Base-by-base conservation (phyloP, 37 sponge, comb jelly and placozoan species). In the Mnemiopsis leidyi region DNA sequence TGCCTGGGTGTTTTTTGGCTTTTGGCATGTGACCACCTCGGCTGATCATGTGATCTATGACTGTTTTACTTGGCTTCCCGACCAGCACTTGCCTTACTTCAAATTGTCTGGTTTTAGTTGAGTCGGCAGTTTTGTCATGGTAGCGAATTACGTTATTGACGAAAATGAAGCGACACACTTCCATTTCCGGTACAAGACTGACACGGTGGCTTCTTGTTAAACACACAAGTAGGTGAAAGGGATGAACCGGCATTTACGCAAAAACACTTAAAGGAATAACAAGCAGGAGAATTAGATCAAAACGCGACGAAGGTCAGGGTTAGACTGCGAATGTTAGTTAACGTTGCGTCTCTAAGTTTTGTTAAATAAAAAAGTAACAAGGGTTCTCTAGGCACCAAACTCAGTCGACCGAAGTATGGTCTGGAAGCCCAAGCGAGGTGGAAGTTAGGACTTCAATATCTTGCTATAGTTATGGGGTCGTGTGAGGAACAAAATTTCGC, bases 21-120 rank as follows among this genome's bases (percentile, higher is more conserved):
- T 77, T 77, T 32, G 61, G 13, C 61, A 48, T 48, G 61, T 48
- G 61, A 48, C 61, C 61, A 18, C 61, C 13, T 48, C 61, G 61
- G 32, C 21, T 16, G 20, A 32, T 77, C 79, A 77, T 34, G 79
- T 77, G 79, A 77, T 16, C 79, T 20, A 28, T 77, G 79, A 32
- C 36, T 32, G 79, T 34, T 77, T 77, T 77, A 26, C 79, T 77
- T 77, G 79, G 79, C 79, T 77, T 77, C 79, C 79, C 32, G 16
- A 26, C 26, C 35, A 31, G 79, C 79, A 77, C 79, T 77, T 77
- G 79, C 79, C 32, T 77, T 77, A 77, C 79, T 77, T 77, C 79
- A 77, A 77, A 31, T 77, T 77, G 79, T 77, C 79, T 77, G 79
- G 32, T 26, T 77, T 77, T 77, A 77, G 79, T 77, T 34, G 79